Base-by-base conservation (phyloP, 2,888 invertebrate species). In the Cosmopolites sordidus region DNA sequence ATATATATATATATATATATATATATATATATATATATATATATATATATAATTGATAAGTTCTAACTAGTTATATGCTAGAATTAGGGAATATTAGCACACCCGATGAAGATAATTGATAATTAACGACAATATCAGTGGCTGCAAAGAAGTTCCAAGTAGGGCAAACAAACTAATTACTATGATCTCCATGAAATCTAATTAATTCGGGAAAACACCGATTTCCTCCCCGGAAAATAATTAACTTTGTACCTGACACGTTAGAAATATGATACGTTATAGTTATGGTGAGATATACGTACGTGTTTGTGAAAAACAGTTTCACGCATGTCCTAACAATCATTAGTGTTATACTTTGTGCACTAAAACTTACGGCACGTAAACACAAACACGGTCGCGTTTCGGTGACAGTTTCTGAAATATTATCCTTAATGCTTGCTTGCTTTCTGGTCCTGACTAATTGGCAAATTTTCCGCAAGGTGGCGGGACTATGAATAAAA, bases 321-420 rank as follows among this genome's bases (percentile, higher is more conserved):
- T 60, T 59, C 61, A 61, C 56, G 54, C 58, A 60, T 53, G 58
- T 60, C 58, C 55, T 61, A 55, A 58, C 58, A 54, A 59, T 58
- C 57, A 61, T 58, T 57, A 60, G 54, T 51, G 43, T 42, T 49
- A 56, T 53, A 57, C 55, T 44, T 51, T 49, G 53, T 53, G 47
- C 46, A 48, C 49, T 38, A 51, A 47, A 48, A 58, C 45, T 53
- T 49, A 43, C 40, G 27, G 37, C 53, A 49, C 54, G 54, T 54
- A 56, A 47, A 41, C 37, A 33, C 33, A 42, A 48, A 47, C 47
- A 47, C 18, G 43, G 18, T 18, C 18, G 37, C 44, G 53, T 52
- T 60, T 56, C 48, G 44, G 47, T 49, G 58, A 60, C 58, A 58
- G 54, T 60, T 56, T 51, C 56, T 58, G 54, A 59, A 59, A 61